Percentiles rank a stretch among this genome's conserved stretches.
These are phyloP conservation scores for Thera obeliscata DNA, from an alignment of 2,888 invertebrate genomes.

Conservation along the genomic window DNA sequence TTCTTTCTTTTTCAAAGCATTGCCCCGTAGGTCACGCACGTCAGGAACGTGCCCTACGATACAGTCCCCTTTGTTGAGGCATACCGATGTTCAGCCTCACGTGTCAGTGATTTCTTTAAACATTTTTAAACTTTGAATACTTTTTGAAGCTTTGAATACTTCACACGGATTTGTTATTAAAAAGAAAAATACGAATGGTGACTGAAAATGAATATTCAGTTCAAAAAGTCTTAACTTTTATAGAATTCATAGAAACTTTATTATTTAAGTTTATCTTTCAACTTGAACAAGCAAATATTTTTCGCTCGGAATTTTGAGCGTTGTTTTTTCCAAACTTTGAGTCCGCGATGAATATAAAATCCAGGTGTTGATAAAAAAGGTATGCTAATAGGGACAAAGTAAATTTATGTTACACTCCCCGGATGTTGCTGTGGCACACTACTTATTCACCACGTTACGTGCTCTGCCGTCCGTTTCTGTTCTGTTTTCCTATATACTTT, in stretches of 20 bases:
- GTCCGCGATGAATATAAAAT: conserved; percentile 29
- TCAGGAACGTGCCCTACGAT: too few species aligned
- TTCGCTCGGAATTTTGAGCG: conserved; percentile 24
- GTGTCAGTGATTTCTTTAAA: too few species aligned
- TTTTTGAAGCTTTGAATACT: too few species aligned
- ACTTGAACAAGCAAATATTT: conserved; percentile 32
- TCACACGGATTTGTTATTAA: too few species aligned
- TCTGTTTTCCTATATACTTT: too few species aligned
- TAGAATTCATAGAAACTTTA: conserved; percentile 26
- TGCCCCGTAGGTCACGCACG: too few species aligned
- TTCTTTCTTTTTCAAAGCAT: too few species aligned
- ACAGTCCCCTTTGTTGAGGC: too few species aligned
- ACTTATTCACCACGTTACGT: not conserved
- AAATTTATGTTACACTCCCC: conserved; percentile 1
- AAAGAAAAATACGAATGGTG: not conserved
- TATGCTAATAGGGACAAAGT: conserved; percentile 21
- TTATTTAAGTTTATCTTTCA: conserved; percentile 13
- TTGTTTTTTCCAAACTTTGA: conserved; percentile 28
- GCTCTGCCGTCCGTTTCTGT: too few species aligned
- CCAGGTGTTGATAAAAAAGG: conserved; percentile 29
- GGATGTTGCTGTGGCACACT: not conserved
- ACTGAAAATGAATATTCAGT: conserved; percentile 3
- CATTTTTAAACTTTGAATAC: too few species aligned
- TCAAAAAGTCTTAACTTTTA: conserved; percentile 5
- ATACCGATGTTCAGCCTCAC: too few species aligned